These are phyloP conservation scores for Lasioglossum oenotherae DNA, from an alignment of 2,888 invertebrate genomes.

Conservation along the genomic window DNA sequence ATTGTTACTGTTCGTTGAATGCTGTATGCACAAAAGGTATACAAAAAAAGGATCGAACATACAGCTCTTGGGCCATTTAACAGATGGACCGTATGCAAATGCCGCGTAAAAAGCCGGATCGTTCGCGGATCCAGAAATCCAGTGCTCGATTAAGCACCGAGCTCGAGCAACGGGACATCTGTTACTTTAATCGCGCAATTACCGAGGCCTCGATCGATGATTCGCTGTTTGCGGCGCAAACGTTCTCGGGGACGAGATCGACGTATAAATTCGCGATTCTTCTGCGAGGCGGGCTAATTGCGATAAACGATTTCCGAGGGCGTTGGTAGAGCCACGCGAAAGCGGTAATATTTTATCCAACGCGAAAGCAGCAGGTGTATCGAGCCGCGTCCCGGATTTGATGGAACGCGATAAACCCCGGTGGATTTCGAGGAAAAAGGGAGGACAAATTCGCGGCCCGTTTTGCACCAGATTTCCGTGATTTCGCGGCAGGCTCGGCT, in stretches of 20 bases:
- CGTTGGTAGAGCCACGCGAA: background rate
- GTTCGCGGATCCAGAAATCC: background rate
- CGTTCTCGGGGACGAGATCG: background rate
- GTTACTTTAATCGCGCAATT: constrained; percentile 2
- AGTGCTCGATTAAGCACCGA: background rate
- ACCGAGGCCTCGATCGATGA: background rate
- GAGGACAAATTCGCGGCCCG: constrained; percentile 17
- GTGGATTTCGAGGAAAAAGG: constrained; percentile 13
- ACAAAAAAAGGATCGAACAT: background rate
- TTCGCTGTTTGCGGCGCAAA: constrained; percentile 3
- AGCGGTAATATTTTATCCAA: constrained; percentile 30
- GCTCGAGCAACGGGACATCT: background rate
- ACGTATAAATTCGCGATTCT: constrained; percentile 16
- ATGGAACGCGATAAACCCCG: constrained; percentile 25
- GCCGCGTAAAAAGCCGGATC: background rate
- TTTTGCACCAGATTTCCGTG: background rate
- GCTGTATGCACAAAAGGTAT: too few relatives aligned
- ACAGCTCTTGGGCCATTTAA: background rate
- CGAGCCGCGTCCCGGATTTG: constrained; percentile 22
- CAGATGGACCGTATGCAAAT: background rate
- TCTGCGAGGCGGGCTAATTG: constrained; percentile 6
- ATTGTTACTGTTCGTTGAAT: too few relatives aligned
- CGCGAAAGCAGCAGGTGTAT: constrained; percentile 41
- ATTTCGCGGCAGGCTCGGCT: background rate
- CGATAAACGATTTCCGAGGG: background rate